Percentiles rank a stretch among this genome's conserved stretches.
These are phyloP conservation scores for Maniola jurtina DNA, from an alignment of 1,140 invertebrate genomes.

Conservation along the genomic window DNA sequence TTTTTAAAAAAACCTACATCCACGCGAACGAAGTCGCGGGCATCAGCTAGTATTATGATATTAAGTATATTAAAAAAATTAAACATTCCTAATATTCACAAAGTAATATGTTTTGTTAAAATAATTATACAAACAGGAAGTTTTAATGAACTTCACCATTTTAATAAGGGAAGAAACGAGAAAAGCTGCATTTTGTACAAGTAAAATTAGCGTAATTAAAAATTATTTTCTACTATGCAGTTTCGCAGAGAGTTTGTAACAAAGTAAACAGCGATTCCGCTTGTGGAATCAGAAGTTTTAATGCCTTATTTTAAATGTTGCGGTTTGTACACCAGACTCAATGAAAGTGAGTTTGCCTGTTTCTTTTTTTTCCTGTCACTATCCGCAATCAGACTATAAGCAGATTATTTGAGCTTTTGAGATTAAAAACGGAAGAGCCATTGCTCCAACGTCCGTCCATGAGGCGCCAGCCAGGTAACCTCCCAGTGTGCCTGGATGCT, in stretches of 20 bases:
- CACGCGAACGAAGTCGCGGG: too few relatives aligned
- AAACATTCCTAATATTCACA: too few relatives aligned
- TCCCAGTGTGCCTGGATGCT: too few relatives aligned
- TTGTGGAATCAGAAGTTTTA: constrained; percentile 13
- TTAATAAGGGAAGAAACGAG: constrained; percentile 1
- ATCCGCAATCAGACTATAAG: too few relatives aligned
- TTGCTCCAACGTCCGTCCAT: too few relatives aligned
- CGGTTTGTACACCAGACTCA: constrained; percentile 5
- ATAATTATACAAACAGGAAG: background rate
- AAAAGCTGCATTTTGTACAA: constrained; percentile 7
- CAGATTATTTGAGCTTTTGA: too few relatives aligned
- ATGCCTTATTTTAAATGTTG: constrained; percentile 16
- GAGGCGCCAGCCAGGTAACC: too few relatives aligned
- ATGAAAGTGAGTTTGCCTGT: background rate
- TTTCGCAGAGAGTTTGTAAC: constrained; percentile 10
- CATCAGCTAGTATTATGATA: too few relatives aligned
- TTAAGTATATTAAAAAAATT: too few relatives aligned
- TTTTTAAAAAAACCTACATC: too few relatives aligned
- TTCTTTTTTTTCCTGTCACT: background rate
- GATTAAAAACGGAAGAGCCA: too few relatives aligned
- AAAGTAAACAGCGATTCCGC: constrained; percentile 12
- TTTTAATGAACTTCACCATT: background rate
- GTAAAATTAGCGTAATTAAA: constrained; percentile 18
- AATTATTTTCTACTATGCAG: constrained; percentile 15
- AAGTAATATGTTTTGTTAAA: background rate